Base-by-base conservation (phyloP, 2,797 vertebrate genomes). In the Coregonus ussuriensis region DNA sequence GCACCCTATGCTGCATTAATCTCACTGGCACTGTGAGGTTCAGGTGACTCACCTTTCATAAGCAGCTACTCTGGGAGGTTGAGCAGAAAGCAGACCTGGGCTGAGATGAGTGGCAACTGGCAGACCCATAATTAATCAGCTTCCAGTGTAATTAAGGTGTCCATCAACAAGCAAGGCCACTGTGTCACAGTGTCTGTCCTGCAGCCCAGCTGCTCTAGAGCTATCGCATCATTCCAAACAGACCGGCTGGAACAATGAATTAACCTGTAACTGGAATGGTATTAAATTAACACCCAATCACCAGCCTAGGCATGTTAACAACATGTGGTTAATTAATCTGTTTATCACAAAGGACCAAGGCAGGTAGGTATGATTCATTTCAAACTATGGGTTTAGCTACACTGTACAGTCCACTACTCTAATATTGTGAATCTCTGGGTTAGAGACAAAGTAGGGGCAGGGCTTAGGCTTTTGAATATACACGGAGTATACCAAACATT, bases 111-210 rank as follows among this genome's bases (percentile, higher is more conserved):
- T 88, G 89, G 88, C 1, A 62, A 84, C 82, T 59, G 83, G 85
- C 84, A 85, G 88, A 81, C 82, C 83, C 88, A 85, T 94, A 94
- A 95, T 94, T 93, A 95, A 94, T 95, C 93, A 91, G 93, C 92
- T 92, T 93, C 90, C 87, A 85, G 87, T 91, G 92, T 94, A 92
- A 94, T 94, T 94, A 93, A 88, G 79, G 85, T 91, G 91, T 93
- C 94, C 93, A 93, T 93, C 90, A 92, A 86, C 86, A 91, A 91
- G 84, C 76, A 82, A 76, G 77, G 75, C 84, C 81, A 78, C 65
- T 70, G 79, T 71, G 63, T 56, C 59, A 62, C 21, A n/a, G 21
- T 62, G n/a, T 25, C 59, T 62, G 21, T 21, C 21, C 21, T 25
- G 59, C 11, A 51, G 76, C 21, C 21, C 59, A 11, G 21, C 21